Conservation (phyloP, 2,797 vertebrate genomes). For the Liasis olivaceus region DNA sequence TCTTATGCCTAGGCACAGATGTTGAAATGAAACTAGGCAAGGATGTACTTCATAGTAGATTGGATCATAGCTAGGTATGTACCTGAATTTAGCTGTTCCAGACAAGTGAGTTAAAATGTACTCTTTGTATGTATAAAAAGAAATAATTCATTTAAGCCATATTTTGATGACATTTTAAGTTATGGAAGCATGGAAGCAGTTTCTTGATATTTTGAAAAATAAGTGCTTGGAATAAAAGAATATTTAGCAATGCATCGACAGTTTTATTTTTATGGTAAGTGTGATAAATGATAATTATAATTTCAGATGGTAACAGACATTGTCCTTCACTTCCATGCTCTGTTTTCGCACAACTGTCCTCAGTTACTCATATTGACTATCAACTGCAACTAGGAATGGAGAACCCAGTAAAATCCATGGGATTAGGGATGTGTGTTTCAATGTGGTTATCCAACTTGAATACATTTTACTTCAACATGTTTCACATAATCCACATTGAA, state of each 20-base stretch:
- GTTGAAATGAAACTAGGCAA: conserved; percentile 9
- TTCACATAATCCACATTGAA: not conserved
- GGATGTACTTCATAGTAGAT: conserved; percentile 18
- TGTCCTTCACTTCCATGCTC: not conserved
- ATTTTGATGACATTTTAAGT: not conserved
- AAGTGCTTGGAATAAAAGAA: not conserved
- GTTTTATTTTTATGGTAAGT: not conserved
- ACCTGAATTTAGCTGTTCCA: conserved; percentile 21
- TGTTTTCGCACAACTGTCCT: not conserved
- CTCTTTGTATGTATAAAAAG: not conserved
- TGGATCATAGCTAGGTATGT: not conserved
- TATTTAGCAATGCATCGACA: not conserved
- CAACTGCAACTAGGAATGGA: not conserved
- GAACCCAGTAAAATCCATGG: not conserved
- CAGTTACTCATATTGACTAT: not conserved
- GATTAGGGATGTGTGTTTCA: not conserved
- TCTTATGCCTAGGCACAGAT: conserved; percentile 18
- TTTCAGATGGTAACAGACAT: not conserved
- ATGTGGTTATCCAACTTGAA: not conserved
- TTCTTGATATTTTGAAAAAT: not conserved
- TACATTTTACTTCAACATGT: not conserved
- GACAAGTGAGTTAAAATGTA: conserved; percentile 9
- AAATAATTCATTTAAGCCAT: not conserved
- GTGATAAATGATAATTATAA: not conserved
- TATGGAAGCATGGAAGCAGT: not conserved